Base-by-base conservation (phyloP, 2,888 invertebrate genomes). In the Andrena bicolor region DNA sequence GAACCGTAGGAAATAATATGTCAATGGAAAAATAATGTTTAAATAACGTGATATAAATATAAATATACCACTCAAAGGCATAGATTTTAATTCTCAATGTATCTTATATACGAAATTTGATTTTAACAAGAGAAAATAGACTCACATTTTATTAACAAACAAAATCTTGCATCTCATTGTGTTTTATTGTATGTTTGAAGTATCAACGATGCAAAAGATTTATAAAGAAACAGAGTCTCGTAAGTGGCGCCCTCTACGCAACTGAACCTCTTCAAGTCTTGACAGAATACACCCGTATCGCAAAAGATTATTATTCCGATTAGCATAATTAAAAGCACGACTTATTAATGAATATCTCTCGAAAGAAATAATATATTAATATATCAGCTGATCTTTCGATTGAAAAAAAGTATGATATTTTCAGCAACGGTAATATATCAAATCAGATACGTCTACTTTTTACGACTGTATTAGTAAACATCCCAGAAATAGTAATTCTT, bases 191-290 rank as follows among this genome's bases (percentile, higher is more conserved):
- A 26, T 48, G 4, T 13, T 68, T 26, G 20, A 35, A 28, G n/a
- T 49, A 30, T 48, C 6, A 73, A 10, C 32, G 16, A 35, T 74
- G 20, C 32, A n/a, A 32, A 32, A 20, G 35, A 41, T 28, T 35
- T 32, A 58, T 7, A n/a, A 58, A 26, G 16, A 23, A 56, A 41
- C 6, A 49, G 30, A 16, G 8, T 26, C n/a, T n/a, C 41, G 56
- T n/a, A 60, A 30, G 71, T 71, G 71, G 28, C 61, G 71, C 71
- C 71, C 30, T 61, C 71, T 71, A 49, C 35, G 20, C 7, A 16
- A 41, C 13, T 41, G 48, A 20, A 32, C 48, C 28, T 28, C 60
- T 41, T 13, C 0, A 51, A 13, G 20, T 58, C 58, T 70, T 71
- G 30, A 61, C 71, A 71, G 49, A 71, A 61, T 61, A 61, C 49